Base-by-base conservation (phyloP, 2,888 invertebrate genomes). In the Drosophila fungiperda region DNA sequence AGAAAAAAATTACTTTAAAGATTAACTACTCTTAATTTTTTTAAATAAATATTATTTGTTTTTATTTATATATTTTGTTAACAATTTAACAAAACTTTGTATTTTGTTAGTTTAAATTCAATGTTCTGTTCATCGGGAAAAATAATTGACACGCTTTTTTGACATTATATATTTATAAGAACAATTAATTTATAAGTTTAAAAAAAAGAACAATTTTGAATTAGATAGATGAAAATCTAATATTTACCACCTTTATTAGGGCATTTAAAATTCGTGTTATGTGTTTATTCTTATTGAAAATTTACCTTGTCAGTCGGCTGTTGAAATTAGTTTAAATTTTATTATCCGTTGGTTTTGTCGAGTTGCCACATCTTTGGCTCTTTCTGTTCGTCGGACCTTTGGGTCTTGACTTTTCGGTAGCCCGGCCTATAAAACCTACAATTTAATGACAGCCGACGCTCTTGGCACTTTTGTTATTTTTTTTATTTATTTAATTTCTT, bases 261-360 rank as follows among this genome's bases (percentile, higher is more conserved):
- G 68, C 40, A 68, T 69, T 42, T n/a, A 50, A 15, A 40, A 20
- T n/a, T 55, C 68, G 69, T 20, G 26, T 36, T 45, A 57, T 59
- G 58, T 52, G 29, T 52, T 49, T 68, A 15, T 23, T 45, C 48
- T 69, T 59, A 65, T 81, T 50, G 61, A 50, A 80, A 68, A 82
- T 64, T 59, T 80, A 77, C 77, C 83, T 82, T 73, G 73, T 57
- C 77, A 76, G 68, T 63, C 62, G 55, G 55, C 68, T 87, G 87
- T 89, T 73, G 77, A 89, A 85, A 89, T 85, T 89, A 83, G 89
- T 87, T 85, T 84, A 73, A 64, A 80, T 85, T 87, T 84, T 89
- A 87, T 87, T 68, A 85, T 76, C 76, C 63, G 66, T 49, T 69
- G 38, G 68, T 62, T 69, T 72, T 75, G 72, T 72, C 62, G 60